Percentiles rank a stretch among this genome's conserved stretches.
Evolutionary conservation across 2,113 vertebrate genomes (phyloP).

Genomic region (Chiloscyllium plagiosum): DNA sequence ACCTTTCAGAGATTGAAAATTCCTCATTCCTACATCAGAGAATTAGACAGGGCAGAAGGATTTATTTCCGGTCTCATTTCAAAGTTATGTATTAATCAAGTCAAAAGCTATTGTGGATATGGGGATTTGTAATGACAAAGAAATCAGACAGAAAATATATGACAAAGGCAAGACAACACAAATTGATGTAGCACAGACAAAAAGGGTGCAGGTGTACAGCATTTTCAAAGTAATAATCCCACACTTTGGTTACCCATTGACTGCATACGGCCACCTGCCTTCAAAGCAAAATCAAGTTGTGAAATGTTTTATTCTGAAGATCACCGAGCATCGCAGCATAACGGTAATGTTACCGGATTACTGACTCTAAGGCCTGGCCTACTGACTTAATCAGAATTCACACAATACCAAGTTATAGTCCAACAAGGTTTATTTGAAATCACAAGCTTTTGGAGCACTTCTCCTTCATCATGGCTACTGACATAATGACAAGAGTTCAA

Average conservation of each 20-base stretch:
- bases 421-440: too few species aligned
- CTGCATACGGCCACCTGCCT: background rate
- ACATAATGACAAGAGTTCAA: too few species aligned
- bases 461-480: too few species aligned
- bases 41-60: background rate
- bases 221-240: background rate
- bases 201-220: background rate
- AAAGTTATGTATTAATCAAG: background rate
- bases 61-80: background rate
- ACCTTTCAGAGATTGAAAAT: background rate
- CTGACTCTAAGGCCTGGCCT: too few species aligned
- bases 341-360: background rate
- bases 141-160: background rate
- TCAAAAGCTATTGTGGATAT: background rate
- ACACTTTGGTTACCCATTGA: background rate
- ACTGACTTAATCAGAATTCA: too few species aligned
- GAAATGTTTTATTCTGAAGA: background rate
- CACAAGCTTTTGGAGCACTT: too few species aligned
- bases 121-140: background rate
- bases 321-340: background rate
- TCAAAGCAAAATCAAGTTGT: background rate
- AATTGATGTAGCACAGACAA: background rate
- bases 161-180: background rate
- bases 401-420: too few species aligned
- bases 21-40: background rate